Evolutionary conservation across 2,888 invertebrate species (phyloP), one percentile per base, ranked within the genome.

Genomic region (Euspilapteryx auroguttella): DNA sequence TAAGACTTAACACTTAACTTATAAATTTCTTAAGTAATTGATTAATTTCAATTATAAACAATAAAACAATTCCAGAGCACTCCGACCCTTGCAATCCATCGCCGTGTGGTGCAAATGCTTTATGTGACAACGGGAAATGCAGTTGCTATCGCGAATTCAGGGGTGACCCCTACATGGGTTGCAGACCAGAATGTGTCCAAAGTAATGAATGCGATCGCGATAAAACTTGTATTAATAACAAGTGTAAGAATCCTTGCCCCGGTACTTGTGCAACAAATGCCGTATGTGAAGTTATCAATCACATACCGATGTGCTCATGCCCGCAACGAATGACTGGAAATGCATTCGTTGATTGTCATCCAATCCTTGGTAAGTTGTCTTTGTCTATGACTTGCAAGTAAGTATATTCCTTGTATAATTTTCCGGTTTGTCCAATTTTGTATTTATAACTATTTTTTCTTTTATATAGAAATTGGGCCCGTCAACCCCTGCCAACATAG

Each of bases 211-310:
- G 90, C 51, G 61, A 82, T 5, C 78, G 82, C 27, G 71, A 82
- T 45, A 80, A 78, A 47, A 83, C 89, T 25, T 90, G 89, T 43
- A 75, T 86, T 5, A 75, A 78, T 44, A 86, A 84, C 46, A 88
- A 89, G 58, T 92, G 91, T 46, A 55, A 61, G 34, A 83, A 91
- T 59, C 90, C 91, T 31, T 91, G 92, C 44, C 81, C 84, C 4
- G 86, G 85, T 34, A 86, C 86, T 15, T 92, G 92, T 49, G 90
- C 89, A 1, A 47, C 71, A 28, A 86, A 85, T 44, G 89, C 90
- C 2, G 49, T 80, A 27, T 92, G 91, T 46, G 78, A 77, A 33
- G 87, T 88, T 1, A 69, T 86, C 10, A 80, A 81, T 41, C 81
- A 82, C 42, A 73, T 79, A 33, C 79, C 82, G 1, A 76, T 79